phyloP scores from a whole-genome alignment of 2,797 vertebrate genomes.

The Natrix natrix region DNA sequence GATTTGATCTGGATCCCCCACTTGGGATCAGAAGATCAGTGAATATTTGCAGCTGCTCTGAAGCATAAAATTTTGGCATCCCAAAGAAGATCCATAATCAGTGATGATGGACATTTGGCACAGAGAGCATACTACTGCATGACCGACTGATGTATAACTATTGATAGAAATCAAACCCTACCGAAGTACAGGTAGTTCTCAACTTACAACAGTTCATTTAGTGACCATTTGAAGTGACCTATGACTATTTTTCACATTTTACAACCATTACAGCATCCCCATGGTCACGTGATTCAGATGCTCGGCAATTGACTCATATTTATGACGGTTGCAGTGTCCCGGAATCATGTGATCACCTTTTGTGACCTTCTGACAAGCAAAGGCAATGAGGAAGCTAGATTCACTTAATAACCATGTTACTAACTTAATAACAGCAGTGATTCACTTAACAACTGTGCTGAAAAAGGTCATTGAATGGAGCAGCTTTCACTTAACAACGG shows the following conservation, averaged over 20 bases:
- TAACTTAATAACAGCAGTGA: not conserved
- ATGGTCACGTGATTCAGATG: not conserved
- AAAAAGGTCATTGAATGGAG: not conserved
- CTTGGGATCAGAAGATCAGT: not conserved
- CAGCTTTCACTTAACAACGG: not conserved
- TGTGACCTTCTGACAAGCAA: not conserved
- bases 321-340: not conserved
- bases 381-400: no score
- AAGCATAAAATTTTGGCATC: not conserved
- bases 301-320: not conserved
- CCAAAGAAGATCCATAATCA: not conserved
- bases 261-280: not conserved
- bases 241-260: not conserved
- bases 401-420: not conserved
- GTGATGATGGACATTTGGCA: not conserved
- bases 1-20: not conserved
- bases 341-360: not conserved
- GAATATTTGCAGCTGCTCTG: not conserved
- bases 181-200: not conserved
- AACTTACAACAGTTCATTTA: not conserved
- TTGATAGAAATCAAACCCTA: not conserved
- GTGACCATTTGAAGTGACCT: not conserved
- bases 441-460: not conserved
- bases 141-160: not conserved
- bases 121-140: not conserved